Base-by-base conservation (phyloP, 2,113 vertebrate genomes). In the Scolopax mira region DNA sequence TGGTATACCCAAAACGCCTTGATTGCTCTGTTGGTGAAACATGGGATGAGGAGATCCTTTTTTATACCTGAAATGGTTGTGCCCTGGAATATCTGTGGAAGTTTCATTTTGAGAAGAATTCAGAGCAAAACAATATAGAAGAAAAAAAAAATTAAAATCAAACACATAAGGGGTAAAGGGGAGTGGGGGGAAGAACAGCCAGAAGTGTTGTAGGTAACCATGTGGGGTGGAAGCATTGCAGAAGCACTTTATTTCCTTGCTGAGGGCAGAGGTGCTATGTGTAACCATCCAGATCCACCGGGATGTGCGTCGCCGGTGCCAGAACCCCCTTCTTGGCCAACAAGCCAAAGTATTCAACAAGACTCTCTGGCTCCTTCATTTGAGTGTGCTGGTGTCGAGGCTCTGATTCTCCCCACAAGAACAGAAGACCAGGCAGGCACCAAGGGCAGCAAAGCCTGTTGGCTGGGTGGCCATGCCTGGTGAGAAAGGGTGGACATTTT, bases 1-100 rank as follows among this genome's bases (percentile, higher is more conserved):
- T 93, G 93, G 93, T 89, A 95, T 92, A 54, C 93, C 95, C 74
- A 96, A 96, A 96, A 94, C 1, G 60, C 91, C 89, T 96, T 33
- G 61, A 86, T 93, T 97, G 94, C 88, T 97, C 94, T 95, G 92
- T 96, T 97, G 98, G 98, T 97, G 97, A 98, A 96, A 97, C 96
- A 94, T 54, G 94, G 85, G 91, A 96, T 91, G 93, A 94, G 83
- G 89, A 96, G 96, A 90, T 94, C 91, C 77, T 90, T 94, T 49
- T 60, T 35, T n/a, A 96, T 85, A 93, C 85, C 77, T 89, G 94
- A 94, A 93, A 64, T 95, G 96, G 92, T 51, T 95, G 94, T 92
- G 97, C 94, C 96, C 95, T 97, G 91, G 93, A 85, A 88, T 79
- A 96, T 90, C 88, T 13, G 74, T 67, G 79, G 96, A 91, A 96